Percentiles rank a stretch among this genome's conserved stretches.
These are phyloP conservation scores for Drosophila ambigua DNA, from an alignment of 1,140 invertebrate species.

Conservation along the genomic window DNA sequence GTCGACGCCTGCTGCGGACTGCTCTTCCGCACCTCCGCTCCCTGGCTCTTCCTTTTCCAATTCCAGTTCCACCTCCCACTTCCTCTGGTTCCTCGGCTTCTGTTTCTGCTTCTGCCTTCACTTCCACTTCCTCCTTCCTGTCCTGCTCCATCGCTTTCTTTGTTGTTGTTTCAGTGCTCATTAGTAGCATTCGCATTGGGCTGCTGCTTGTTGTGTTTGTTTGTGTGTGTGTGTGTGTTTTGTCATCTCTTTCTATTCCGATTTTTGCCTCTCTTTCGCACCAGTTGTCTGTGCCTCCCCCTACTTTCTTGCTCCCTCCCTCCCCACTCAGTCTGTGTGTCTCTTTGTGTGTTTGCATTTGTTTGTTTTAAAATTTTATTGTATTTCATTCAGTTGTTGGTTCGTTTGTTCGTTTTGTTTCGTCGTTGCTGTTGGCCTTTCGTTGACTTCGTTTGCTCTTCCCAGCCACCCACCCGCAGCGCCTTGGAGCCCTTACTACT, in stretches of 20 bases:
- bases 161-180: slow-evolving; percentile 65
- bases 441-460: slow-evolving; percentile 12
- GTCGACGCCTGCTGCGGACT: slow-evolving; percentile 24
- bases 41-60: too few species aligned
- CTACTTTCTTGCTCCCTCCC: not conserved
- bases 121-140: not conserved
- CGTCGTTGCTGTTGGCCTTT: slow-evolving; percentile 18
- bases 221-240: slow-evolving; percentile 30
- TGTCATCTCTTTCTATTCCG: slow-evolving; percentile 8
- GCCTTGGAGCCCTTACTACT: not conserved
- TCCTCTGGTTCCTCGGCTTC: slow-evolving; percentile 19
- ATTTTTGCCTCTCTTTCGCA: too few species aligned
- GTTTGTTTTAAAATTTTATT: slow-evolving; percentile 75
- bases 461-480: not conserved
- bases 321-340: slow-evolving; percentile 1
- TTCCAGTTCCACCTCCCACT: not conserved
- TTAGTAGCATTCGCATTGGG: slow-evolving; percentile 65
- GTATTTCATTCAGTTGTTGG: slow-evolving; percentile 63
- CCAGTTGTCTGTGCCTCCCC: too few species aligned
- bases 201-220: slow-evolving; percentile 61
- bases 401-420: slow-evolving; percentile 1
- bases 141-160: slow-evolving; percentile 26
- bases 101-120: too few species aligned
- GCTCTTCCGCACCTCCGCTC: not conserved
- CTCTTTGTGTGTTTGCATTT: slow-evolving; percentile 61